Percentiles rank a stretch among this genome's conserved stretches.
Evolutionary conservation across 1,140 invertebrate species (phyloP).

Genomic region (Drosophila teissieri): DNA sequence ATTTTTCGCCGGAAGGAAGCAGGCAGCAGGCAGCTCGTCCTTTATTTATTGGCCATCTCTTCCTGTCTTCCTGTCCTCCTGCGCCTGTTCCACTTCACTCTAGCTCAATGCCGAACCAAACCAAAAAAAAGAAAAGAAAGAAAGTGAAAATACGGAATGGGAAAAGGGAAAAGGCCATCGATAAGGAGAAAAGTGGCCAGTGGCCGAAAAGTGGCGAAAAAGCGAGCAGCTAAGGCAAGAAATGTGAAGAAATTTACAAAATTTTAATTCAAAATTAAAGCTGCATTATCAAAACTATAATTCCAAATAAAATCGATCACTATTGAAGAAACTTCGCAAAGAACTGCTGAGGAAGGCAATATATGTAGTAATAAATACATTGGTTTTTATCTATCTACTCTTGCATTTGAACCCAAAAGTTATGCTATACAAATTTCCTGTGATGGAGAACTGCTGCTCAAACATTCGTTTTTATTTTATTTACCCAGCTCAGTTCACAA

Average conservation of each 20-base stretch:
- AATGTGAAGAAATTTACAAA: background rate
- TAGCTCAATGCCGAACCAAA: background rate
- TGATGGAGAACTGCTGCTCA: background rate
- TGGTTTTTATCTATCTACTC: slow-evolving; percentile 1
- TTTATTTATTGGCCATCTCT: slow-evolving; percentile 61
- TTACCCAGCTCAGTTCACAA: background rate
- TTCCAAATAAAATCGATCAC: background rate
- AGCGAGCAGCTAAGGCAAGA: no score
- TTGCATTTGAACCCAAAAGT: slow-evolving; percentile 10
- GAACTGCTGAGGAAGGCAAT: background rate
- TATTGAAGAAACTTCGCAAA: slow-evolving; percentile 7
- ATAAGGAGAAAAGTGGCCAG: slow-evolving; percentile 22
- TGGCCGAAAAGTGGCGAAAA: no score
- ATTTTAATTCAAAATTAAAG: background rate
- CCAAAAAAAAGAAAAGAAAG: background rate
- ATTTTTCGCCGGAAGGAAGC: slow-evolving; percentile 29
- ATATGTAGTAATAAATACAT: background rate
- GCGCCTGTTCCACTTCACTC: background rate
- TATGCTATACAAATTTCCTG: slow-evolving; percentile 11
- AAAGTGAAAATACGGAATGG: slow-evolving; percentile 13
- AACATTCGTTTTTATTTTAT: slow-evolving; percentile 6
- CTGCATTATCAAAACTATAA: background rate
- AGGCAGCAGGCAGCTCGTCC: slow-evolving; percentile 40
- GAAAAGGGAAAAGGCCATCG: slow-evolving; percentile 64
- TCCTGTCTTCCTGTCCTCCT: slow-evolving; percentile 9